Base-by-base conservation (phyloP, 2,888 invertebrate species). In the Apamea anceps region DNA sequence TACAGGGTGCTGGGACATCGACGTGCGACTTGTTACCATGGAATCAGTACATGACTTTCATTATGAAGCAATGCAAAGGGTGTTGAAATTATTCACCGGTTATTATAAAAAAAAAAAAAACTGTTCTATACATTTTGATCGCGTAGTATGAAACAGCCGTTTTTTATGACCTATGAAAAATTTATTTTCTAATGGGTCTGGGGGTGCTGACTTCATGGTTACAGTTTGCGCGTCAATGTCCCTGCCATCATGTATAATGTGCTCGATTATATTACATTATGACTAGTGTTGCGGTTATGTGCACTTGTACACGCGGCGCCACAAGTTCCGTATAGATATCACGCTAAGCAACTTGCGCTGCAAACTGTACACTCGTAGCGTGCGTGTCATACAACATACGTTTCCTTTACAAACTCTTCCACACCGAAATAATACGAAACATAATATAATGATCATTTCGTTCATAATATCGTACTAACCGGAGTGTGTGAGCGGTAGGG, bases 271-370 rank as follows among this genome's bases (percentile, higher is more conserved):
- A 91, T 90, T 90, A 92, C 88, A 90, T 93, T 94, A 93, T 95
- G 95, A 96, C 95, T 96, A 96, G 95, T 93, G 91, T 92, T 91
- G 93, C 87, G 89, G 91, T 93, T 93, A 94, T 93, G 94, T 94
- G 95, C 93, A 94, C 91, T 90, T 85, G 72, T 85, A 89, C 87
- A 90, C 89, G 84, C 85, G 85, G 85, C 87, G 82, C 85, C 89
- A 87, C 88, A 90, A 82, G 83, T 72, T 82, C 72, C 75, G 71
- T 77, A 62, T 42, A 79, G 32, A 75, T 28, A 54, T 66, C 45
- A 37, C 37, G 32, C 63, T 42, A 15, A 62, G 54, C 66, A 78
- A 82, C 77, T 81, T 85, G 80, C 72, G 80, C 45, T 63, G 79
- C n/a, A 77, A 63, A 86, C 77, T 85, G 79, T 81, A 73, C 74